Evolutionary conservation across 2,888 invertebrate genomes (phyloP).

Genomic region (Terebella lapidaria): DNA sequence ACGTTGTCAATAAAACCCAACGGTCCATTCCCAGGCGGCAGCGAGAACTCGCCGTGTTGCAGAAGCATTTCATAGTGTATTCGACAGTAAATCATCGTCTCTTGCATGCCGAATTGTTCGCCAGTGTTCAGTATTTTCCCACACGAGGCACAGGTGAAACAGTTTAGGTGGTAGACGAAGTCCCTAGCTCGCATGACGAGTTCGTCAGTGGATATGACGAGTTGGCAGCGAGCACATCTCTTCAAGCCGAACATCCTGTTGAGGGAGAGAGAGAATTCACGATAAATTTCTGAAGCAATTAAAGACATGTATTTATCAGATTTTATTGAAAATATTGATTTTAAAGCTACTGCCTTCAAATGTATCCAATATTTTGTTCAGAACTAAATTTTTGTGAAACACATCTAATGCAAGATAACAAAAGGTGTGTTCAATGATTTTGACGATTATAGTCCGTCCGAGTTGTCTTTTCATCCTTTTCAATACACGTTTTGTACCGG

Average conservation of each 20-base stretch:
- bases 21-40: background rate
- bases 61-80: constrained; percentile 10
- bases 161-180: constrained; percentile 80
- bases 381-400: too few relatives aligned
- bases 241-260: constrained; percentile 78
- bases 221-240: constrained; percentile 78
- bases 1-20: background rate
- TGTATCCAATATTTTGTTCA: too few relatives aligned
- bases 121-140: constrained; percentile 77
- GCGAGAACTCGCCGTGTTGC: background rate
- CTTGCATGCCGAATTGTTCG: constrained; percentile 84
- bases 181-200: constrained; percentile 83
- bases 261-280: background rate
- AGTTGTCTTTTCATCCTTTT: too few relatives aligned
- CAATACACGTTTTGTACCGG: too few relatives aligned
- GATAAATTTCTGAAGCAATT: too few relatives aligned
- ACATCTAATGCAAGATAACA: too few relatives aligned
- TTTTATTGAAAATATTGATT: too few relatives aligned
- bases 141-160: constrained; percentile 84
- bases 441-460: too few relatives aligned
- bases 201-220: constrained; percentile 79
- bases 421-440: too few relatives aligned
- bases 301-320: too few relatives aligned
- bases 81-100: constrained; percentile 73
- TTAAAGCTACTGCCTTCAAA: too few relatives aligned